Percentiles rank a stretch among this genome's conserved stretches.
Conservation (phyloP, 2,113 vertebrate species). For the Columba janthina region DNA sequence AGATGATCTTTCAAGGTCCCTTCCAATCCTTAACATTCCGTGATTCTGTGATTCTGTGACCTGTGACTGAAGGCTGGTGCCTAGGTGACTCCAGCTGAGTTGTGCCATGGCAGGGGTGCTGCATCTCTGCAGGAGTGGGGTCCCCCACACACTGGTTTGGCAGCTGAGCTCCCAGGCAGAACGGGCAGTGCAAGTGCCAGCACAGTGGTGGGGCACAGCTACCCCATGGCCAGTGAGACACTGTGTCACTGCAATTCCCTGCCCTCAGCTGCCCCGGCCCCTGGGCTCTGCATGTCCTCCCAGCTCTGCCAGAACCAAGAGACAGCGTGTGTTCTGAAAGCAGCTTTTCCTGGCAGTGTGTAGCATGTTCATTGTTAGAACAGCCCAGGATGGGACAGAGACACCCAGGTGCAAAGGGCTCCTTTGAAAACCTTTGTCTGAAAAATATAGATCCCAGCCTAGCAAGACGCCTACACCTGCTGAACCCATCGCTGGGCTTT, state of each 20-base stretch:
- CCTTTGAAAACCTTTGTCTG: not conserved
- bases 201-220: rapidly evolving
- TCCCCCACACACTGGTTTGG: rapidly evolving
- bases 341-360: not conserved
- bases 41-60: not conserved
- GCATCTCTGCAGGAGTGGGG: rapidly evolving
- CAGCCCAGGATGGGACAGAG: not conserved
- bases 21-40: no score
- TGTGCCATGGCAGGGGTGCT: rapidly evolving
- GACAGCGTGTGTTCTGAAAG: not conserved
- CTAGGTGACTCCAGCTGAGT: not conserved
- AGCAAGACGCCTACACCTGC: not conserved
- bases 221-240: rapidly evolving
- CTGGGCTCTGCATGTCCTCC: rapidly evolving
- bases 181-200: not conserved
- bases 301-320: not conserved
- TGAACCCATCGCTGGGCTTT: not conserved
- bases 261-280: rapidly evolving
- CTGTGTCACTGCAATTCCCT: rapidly evolving
- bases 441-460: not conserved
- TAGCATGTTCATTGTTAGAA: not conserved
- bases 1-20: no score
- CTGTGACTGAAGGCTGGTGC: not conserved
- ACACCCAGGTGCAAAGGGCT: not conserved
- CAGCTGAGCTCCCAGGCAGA: not conserved